A percentile compares a stretch with the other conserved stretches of the same genome.
phyloP scores from a whole-genome alignment of 2,888 invertebrate species.

The Xestobium rufovillosum region DNA sequence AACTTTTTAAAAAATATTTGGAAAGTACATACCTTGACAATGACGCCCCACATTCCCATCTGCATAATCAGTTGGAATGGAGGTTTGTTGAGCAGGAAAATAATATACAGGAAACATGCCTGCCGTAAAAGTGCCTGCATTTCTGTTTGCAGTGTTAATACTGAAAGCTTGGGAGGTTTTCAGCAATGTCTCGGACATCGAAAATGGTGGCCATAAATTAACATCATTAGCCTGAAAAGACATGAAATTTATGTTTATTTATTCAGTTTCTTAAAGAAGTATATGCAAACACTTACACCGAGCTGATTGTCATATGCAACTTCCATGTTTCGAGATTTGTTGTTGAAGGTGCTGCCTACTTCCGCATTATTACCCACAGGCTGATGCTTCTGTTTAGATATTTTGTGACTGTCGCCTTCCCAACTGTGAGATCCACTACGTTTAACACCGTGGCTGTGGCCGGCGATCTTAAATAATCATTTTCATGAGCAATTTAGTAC shows the following conservation, averaged over 20 bases:
- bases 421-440: constrained; percentile 54
- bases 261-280: too few species aligned
- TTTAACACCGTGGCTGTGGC: constrained; percentile 51
- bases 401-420: constrained; percentile 52
- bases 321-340: too few species aligned
- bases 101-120: constrained; percentile 52
- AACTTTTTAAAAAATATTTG: constrained; percentile 11
- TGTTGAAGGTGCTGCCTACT: too few species aligned
- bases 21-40: constrained; percentile 29
- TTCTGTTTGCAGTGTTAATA: constrained; percentile 27
- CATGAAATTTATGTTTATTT: constrained; percentile 4
- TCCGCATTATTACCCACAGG: too few species aligned
- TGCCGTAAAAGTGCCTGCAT: constrained; percentile 38
- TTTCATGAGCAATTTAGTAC: too few species aligned
- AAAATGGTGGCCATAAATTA: constrained; percentile 55
- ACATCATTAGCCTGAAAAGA: constrained; percentile 39
- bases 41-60: constrained; percentile 13
- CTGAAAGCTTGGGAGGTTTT: constrained; percentile 35
- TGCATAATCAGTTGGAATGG: constrained; percentile 2
- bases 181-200: constrained; percentile 44
- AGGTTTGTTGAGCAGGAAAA: constrained; percentile 42
- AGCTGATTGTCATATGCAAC: too few species aligned
- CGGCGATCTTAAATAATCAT: too few species aligned
- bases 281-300: too few species aligned
- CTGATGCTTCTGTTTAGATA: constrained; percentile 48